A percentile compares a stretch with the other conserved stretches of the same genome.
phyloP scores from a whole-genome alignment of 2,797 vertebrate species.

The Parotocinclus haroldoi region DNA sequence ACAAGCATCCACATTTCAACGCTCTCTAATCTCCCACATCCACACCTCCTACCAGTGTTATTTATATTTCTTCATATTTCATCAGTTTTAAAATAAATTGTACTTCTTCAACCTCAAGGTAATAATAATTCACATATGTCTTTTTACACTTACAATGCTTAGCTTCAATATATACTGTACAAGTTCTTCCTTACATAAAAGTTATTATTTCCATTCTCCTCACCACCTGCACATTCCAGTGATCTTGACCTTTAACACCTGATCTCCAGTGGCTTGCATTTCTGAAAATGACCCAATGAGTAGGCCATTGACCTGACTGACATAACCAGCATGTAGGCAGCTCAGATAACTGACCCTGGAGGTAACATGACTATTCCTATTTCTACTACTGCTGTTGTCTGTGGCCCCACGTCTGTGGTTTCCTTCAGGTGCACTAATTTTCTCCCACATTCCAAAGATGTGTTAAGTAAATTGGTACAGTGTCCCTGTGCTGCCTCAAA shows the following conservation, averaged over 20 bases:
- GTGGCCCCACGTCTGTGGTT: too few relatives aligned
- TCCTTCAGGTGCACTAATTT: too few relatives aligned
- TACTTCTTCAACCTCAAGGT: neutral
- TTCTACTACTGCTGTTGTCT: too few relatives aligned
- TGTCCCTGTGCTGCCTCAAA: too few relatives aligned
- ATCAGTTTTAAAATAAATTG: neutral
- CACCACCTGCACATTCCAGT: conserved; percentile 48
- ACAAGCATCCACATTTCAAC: conserved; percentile 11
- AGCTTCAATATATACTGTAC: neutral
- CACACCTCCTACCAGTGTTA: neutral
- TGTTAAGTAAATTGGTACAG: too few relatives aligned
- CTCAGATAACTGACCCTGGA: conserved; percentile 44
- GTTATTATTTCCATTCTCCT: neutral
- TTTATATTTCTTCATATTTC: conserved; percentile 19
- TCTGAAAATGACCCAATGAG: conserved; percentile 66
- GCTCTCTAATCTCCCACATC: neutral
- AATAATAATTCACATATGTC: neutral
- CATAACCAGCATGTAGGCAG: conserved; percentile 59
- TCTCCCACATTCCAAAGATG: too few relatives aligned
- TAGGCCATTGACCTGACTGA: conserved; percentile 65
- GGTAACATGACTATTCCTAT: too few relatives aligned
- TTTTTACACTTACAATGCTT: neutral
- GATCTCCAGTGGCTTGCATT: conserved; percentile 51
- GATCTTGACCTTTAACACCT: conserved; percentile 48
- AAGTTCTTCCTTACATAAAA: neutral